Percentiles rank a stretch among this genome's conserved stretches.
Evolutionary conservation across 1,140 invertebrate genomes (phyloP).

Genomic region (Drosophila kanapiae): DNA sequence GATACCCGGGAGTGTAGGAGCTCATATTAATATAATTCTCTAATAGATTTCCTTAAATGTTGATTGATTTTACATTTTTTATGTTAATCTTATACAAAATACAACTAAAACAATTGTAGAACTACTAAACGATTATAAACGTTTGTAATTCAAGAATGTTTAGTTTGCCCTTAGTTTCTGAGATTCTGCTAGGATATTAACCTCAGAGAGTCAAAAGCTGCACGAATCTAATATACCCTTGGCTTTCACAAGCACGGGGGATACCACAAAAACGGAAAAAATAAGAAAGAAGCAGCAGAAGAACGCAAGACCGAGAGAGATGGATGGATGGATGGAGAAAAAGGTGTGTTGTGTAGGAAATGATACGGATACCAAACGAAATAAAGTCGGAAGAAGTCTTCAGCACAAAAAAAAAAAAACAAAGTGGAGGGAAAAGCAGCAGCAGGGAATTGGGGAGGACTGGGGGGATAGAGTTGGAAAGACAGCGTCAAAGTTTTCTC

Average conservation of each 20-base stretch:
- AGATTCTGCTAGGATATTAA: background rate
- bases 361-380: slow-evolving; percentile 58
- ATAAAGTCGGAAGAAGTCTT: slow-evolving; percentile 73
- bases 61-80: background rate
- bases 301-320: slow-evolving; percentile 29
- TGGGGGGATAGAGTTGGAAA: slow-evolving; percentile 15
- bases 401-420: slow-evolving; percentile 33
- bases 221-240: slow-evolving; percentile 1
- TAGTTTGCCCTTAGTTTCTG: background rate
- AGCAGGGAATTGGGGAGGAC: background rate
- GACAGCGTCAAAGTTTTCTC: slow-evolving; percentile 69
- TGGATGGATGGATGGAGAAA: slow-evolving; percentile 40
- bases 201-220: background rate
- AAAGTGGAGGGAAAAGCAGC: slow-evolving; percentile 5
- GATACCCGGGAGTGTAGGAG: background rate
- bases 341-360: slow-evolving; percentile 66
- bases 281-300: slow-evolving; percentile 18
- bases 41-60: background rate
- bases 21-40: too few species aligned
- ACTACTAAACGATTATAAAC: background rate
- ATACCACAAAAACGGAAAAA: slow-evolving; percentile 17
- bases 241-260: background rate
- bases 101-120: background rate
- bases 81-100: background rate
- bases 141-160: background rate